phyloP scores from a whole-genome alignment of 2,113 vertebrate species.

The Aegithalos caudatus region DNA sequence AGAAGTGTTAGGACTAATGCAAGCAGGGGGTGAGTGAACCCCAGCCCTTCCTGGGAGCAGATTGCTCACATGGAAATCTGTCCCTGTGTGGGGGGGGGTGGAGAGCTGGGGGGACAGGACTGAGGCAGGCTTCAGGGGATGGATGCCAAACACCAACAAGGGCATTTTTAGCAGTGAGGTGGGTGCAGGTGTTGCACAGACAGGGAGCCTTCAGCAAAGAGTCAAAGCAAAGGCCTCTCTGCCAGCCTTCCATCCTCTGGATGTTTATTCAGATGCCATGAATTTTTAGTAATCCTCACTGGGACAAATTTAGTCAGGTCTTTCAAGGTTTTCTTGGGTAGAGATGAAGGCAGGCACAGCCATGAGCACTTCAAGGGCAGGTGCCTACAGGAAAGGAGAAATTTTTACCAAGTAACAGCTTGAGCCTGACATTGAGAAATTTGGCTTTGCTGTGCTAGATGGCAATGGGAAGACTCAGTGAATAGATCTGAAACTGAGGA shows the following conservation, averaged over 20 bases:
- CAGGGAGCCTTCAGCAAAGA: not conserved
- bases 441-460: not conserved
- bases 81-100: rapidly evolving
- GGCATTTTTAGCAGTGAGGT: not conserved
- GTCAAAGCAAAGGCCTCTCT: not conserved
- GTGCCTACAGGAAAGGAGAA: not conserved
- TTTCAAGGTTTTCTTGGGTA: not conserved
- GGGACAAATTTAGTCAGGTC: not conserved
- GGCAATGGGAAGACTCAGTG: not conserved
- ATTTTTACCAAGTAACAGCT: not conserved
- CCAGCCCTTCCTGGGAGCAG: not conserved
- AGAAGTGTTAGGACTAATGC: not conserved
- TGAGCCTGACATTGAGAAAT: not conserved
- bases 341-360: not conserved
- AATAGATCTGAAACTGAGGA: not conserved
- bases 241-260: not conserved
- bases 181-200: not conserved
- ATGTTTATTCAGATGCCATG: not conserved
- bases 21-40: not conserved
- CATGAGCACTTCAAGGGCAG: not conserved
- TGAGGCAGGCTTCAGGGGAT: not conserved
- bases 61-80: rapidly evolving
- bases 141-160: not conserved
- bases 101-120: not conserved
- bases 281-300: not conserved